Evolutionary conservation across 2,888 invertebrate species (phyloP).

Genomic region (Norana najaformis): DNA sequence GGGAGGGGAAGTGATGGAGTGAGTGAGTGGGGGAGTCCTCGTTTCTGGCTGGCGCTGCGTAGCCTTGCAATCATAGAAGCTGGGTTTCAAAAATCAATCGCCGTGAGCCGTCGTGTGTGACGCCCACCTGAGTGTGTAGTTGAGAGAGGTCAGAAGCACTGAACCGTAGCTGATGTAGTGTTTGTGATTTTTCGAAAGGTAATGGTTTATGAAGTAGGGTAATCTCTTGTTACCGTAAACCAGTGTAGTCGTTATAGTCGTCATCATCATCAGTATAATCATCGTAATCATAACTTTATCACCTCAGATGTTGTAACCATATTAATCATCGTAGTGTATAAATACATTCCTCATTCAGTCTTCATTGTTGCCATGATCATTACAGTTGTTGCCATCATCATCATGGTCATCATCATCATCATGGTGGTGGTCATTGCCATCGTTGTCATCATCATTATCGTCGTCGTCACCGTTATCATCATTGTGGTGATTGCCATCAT

Average conservation of each 20-base stretch:
- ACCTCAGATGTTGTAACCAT: neutral
- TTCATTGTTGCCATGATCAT: too few relatives aligned
- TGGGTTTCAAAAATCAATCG: neutral
- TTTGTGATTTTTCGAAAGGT: neutral
- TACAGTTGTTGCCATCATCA: neutral
- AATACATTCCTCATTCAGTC: neutral
- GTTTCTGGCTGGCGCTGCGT: neutral
- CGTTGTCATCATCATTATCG: neutral
- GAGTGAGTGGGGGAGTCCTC: neutral
- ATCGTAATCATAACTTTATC: neutral
- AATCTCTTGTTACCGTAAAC: neutral
- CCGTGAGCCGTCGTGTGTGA: conserved; percentile 7
- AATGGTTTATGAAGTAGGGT: neutral
- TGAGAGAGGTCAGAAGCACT: neutral
- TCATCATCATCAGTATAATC: neutral
- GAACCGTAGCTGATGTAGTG: too few relatives aligned
- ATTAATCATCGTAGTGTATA: too few relatives aligned
- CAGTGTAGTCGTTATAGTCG: neutral
- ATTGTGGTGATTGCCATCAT: neutral
- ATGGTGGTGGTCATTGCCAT: neutral
- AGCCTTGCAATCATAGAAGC: neutral
- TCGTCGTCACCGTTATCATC: neutral
- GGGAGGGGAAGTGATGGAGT: neutral
- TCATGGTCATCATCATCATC: neutral
- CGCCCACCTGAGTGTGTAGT: neutral